Percentiles rank a stretch among this genome's conserved stretches.
phyloP scores from a whole-genome alignment of 2,888 invertebrate genomes.

The Drosophila borealis region DNA sequence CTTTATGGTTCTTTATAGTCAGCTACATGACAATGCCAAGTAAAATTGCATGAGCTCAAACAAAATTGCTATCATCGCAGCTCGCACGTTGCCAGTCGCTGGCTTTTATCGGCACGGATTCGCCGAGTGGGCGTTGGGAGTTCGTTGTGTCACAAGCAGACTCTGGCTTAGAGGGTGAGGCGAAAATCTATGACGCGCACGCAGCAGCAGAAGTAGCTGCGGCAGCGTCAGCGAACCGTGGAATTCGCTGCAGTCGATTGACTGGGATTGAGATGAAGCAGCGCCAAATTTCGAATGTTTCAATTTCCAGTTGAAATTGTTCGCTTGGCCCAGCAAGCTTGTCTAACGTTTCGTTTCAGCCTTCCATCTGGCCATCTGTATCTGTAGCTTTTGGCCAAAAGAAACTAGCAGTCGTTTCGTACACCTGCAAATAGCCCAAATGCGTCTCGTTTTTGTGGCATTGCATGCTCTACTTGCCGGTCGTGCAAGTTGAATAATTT shows the following conservation, averaged over 20 bases:
- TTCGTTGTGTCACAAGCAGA: constrained; percentile 14
- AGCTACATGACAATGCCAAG: constrained; percentile 64
- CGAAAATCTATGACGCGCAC: constrained; percentile 60
- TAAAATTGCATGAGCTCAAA: constrained; percentile 66
- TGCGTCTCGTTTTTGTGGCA: constrained; percentile 42
- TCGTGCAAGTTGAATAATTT: constrained; percentile 73
- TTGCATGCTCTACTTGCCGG: constrained; percentile 67
- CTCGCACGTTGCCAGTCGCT: constrained; percentile 3
- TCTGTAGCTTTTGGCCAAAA: constrained; percentile 33
- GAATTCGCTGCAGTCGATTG: constrained; percentile 42
- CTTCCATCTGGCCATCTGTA: constrained; percentile 52
- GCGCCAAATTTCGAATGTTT: constrained; percentile 55
- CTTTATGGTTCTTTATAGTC: constrained; percentile 48
- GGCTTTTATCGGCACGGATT: constrained; percentile 6
- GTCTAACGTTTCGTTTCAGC: constrained; percentile 34
- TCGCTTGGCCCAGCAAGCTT: constrained; percentile 59
- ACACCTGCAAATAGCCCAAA: constrained; percentile 44
- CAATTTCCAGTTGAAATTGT: constrained; percentile 35
- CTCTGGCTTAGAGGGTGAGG: constrained; percentile 13
- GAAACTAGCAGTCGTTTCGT: constrained; percentile 44
- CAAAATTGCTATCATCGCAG: constrained; percentile 63
- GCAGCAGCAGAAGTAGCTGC: constrained; percentile 21
- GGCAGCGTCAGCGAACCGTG: constrained; percentile 20
- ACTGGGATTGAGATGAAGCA: constrained; percentile 59
- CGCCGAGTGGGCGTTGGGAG: background rate